Evolutionary conservation across 2,797 vertebrate species (phyloP).

Genomic region (Phylloscopus collybita): DNA sequence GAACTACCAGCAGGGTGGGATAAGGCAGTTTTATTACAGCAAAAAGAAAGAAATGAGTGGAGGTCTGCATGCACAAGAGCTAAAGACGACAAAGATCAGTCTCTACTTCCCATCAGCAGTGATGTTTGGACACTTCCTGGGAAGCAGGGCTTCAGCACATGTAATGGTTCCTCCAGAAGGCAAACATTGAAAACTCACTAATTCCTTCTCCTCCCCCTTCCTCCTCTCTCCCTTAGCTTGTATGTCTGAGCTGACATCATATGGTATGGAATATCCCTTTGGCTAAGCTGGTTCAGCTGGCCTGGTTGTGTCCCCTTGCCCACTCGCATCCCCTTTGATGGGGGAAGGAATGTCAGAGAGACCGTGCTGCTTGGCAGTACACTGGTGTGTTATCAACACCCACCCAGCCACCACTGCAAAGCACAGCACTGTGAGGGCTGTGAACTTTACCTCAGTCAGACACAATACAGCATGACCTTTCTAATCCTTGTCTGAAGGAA

Average conservation of each 20-base stretch:
- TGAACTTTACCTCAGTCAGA: background rate
- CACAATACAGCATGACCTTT: background rate
- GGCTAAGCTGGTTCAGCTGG: background rate
- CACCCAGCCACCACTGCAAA: background rate
- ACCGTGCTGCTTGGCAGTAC: background rate
- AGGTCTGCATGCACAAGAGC: background rate
- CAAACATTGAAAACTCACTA: background rate
- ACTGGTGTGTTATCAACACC: too few species aligned
- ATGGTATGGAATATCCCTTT: background rate
- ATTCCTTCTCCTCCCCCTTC: background rate
- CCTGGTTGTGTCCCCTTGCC: background rate
- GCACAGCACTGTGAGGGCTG: background rate
- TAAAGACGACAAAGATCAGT: background rate
- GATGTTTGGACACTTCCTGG: fast-evolving
- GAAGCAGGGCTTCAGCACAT: background rate
- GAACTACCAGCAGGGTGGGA: background rate
- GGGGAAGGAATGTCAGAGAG: background rate
- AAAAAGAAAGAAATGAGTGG: background rate
- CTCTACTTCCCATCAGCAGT: background rate
- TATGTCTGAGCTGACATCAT: background rate
- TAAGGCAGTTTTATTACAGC: background rate
- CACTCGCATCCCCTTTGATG: background rate
- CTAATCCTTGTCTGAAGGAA: background rate
- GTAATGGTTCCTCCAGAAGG: too few species aligned
- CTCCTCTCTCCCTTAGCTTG: background rate